Evolutionary conservation across 2,797 vertebrate species (phyloP).

Genomic region (Oophaga sylvatica): DNA sequence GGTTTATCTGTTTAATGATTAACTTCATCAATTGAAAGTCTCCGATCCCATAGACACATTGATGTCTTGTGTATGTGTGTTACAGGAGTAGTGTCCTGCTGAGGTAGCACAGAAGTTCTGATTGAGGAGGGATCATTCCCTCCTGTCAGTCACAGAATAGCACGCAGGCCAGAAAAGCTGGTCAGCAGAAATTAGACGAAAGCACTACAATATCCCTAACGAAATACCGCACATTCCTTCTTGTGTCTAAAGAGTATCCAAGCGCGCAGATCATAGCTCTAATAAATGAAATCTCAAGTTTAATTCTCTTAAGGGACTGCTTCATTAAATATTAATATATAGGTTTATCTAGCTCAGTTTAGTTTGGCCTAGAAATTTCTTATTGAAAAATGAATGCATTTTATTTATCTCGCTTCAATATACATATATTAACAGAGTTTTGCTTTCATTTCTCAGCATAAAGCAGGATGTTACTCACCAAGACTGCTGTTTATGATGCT

Average conservation of each 20-base stretch:
- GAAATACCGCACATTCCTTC: conserved; percentile 38
- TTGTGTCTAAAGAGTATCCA: conserved; percentile 17
- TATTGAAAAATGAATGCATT: background rate
- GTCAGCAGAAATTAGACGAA: conserved; percentile 45
- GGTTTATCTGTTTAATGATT: conserved; percentile 65
- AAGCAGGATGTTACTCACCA: background rate
- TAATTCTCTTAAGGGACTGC: background rate
- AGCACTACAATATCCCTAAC: conserved; percentile 32
- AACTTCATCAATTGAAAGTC: conserved; percentile 58
- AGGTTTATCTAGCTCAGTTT: conserved; percentile 13
- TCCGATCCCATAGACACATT: conserved; percentile 40
- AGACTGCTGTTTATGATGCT: background rate
- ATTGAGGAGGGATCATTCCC: conserved; percentile 33
- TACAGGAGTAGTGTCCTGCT: conserved; percentile 47
- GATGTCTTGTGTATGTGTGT: conserved; percentile 26
- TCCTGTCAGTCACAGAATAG: conserved; percentile 49
- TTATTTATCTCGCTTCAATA: background rate
- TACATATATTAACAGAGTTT: background rate
- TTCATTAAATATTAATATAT: conserved; percentile 32
- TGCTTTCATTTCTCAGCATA: background rate
- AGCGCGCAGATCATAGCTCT: background rate
- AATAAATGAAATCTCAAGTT: background rate
- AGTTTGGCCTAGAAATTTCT: conserved; percentile 24
- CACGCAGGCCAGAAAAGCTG: conserved; percentile 28
- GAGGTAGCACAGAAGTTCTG: conserved; percentile 49